Evolutionary conservation across 2,113 vertebrate genomes (phyloP).

Genomic region (Scopus umbretta): DNA sequence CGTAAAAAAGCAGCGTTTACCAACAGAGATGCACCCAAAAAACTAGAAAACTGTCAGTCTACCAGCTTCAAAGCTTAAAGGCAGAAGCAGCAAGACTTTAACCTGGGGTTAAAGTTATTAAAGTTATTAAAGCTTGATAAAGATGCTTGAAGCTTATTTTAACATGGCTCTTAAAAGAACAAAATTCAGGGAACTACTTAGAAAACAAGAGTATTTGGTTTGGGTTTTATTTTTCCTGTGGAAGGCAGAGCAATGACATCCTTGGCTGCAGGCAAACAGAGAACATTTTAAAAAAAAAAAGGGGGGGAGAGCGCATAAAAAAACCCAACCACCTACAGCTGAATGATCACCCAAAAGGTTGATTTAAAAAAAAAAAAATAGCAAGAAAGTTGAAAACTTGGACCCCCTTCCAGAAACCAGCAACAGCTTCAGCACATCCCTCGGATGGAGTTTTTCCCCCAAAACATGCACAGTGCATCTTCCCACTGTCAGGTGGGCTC

Average conservation of each 20-base stretch:
- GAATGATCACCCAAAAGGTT: neutral
- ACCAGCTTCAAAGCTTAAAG: neutral
- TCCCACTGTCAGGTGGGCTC: neutral
- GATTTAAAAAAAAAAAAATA: neutral
- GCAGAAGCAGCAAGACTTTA: neutral
- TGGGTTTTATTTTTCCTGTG: neutral
- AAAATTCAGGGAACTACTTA: neutral
- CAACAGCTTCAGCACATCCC: neutral
- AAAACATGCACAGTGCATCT: rapidly evolving
- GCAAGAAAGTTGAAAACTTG: neutral
- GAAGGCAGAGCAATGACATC: neutral
- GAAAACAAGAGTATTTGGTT: neutral
- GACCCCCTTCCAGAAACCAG: neutral
- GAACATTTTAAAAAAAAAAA: neutral
- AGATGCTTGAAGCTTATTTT: neutral
- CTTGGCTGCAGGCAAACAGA: neutral
- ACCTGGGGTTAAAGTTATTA: neutral
- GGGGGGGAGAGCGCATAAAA: too few relatives aligned
- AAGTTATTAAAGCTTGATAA: too few relatives aligned
- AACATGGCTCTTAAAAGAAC: neutral
- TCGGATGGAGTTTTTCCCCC: neutral
- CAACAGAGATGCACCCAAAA: neutral
- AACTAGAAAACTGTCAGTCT: neutral
- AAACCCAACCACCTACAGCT: neutral
- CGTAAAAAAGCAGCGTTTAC: neutral